Conservation (phyloP, 2,113 vertebrate species). For the Perca schrenkii region DNA sequence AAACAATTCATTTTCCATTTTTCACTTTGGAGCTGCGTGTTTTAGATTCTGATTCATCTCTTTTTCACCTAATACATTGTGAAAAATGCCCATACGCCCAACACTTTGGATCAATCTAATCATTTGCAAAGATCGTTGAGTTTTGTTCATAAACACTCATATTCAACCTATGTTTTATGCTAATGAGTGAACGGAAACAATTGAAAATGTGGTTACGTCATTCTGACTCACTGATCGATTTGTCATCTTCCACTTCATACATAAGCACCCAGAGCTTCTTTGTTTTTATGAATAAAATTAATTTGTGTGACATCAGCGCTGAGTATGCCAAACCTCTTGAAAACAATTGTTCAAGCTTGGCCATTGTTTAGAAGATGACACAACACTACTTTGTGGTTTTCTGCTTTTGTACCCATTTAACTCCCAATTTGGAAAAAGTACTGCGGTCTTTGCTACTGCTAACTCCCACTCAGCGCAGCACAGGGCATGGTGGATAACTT, state of each 20-base stretch:
- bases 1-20: constrained; percentile 26
- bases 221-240: constrained; percentile 3
- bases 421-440: constrained; percentile 1
- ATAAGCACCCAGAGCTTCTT: constrained; percentile 10
- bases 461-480: constrained; percentile 34
- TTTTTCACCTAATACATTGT: constrained; percentile 6
- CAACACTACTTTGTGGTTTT: constrained; percentile 8
- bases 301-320: not conserved
- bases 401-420: constrained; percentile 34
- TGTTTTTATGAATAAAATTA: constrained; percentile 7
- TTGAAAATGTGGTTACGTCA: constrained; percentile 1
- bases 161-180: constrained; percentile 5
- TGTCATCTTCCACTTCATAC: not conserved
- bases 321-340: constrained; percentile 9
- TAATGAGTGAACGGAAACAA: constrained; percentile 2
- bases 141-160: constrained; percentile 12
- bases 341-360: constrained; percentile 8
- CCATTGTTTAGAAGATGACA: constrained; percentile 29
- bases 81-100: constrained; percentile 22
- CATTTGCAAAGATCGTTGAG: constrained; percentile 18
- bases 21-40: constrained; percentile 17
- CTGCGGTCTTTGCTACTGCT: constrained; percentile 20
- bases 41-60: constrained; percentile 21
- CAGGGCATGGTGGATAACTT: not conserved
- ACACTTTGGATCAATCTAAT: not conserved